Conservation (phyloP, 2,888 invertebrate genomes). For the Malachius bipustulatus region DNA sequence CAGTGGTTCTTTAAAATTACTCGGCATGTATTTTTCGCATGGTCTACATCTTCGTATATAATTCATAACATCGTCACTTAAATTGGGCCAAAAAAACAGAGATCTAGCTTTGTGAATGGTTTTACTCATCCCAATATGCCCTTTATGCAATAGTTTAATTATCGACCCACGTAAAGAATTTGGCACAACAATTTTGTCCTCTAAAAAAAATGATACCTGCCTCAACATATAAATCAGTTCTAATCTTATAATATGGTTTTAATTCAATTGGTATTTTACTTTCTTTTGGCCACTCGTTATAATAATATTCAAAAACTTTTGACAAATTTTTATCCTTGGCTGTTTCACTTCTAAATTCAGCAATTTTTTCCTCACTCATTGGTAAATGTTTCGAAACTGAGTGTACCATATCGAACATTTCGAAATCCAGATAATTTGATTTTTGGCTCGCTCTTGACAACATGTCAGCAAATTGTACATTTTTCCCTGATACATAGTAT, state of each 20-base stretch:
- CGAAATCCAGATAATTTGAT: slow-evolving; percentile 10
- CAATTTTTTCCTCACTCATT: slow-evolving; percentile 14
- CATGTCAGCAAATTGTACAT: slow-evolving; percentile 19
- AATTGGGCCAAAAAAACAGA: slow-evolving; percentile 13
- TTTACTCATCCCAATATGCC: slow-evolving; percentile 15
- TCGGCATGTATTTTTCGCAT: slow-evolving; percentile 18
- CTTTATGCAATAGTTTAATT: slow-evolving; percentile 16
- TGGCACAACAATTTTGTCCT: slow-evolving; percentile 16
- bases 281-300: slow-evolving; percentile 18
- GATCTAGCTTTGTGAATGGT: slow-evolving; percentile 10
- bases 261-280: slow-evolving; percentile 1
- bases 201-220: slow-evolving; percentile 16
- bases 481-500: slow-evolving; percentile 17
- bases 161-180: slow-evolving; percentile 8
- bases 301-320: slow-evolving; percentile 16
- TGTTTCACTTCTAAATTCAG: slow-evolving; percentile 13
- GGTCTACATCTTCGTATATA: slow-evolving; percentile 16
- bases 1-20: slow-evolving; percentile 18
- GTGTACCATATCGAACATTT: slow-evolving; percentile 19
- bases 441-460: slow-evolving; percentile 15
- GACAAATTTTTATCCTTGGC: slow-evolving; percentile 12
- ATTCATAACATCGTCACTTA: slow-evolving; percentile 11
- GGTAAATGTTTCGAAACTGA: slow-evolving; percentile 16
- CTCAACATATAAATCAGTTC: slow-evolving; percentile 15
- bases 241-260: slow-evolving; percentile 6